These are phyloP conservation scores for Rana temporaria DNA, from an alignment of 2,113 vertebrate genomes.

Conservation along the genomic window DNA sequence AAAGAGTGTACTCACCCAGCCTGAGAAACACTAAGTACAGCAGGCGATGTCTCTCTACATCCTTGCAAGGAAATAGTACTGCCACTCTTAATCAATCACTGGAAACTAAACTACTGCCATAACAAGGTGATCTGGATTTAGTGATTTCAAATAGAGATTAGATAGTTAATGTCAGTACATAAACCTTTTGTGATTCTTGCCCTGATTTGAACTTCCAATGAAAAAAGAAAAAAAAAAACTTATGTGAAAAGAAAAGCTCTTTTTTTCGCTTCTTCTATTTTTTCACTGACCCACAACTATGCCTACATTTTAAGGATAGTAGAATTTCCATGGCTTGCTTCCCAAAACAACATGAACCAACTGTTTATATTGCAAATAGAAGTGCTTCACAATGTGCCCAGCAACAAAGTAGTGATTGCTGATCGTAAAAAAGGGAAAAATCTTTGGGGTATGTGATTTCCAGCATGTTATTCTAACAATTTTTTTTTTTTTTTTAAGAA, in stretches of 20 bases:
- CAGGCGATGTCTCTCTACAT: conserved; percentile 21
- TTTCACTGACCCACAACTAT: conserved; percentile 50
- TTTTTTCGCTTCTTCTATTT: conserved; percentile 40
- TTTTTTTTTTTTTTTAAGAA: too few relatives aligned
- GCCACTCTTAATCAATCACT: conserved; percentile 44
- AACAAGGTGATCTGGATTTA: conserved; percentile 53
- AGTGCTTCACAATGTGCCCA: conserved; percentile 6
- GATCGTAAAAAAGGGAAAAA: background rate
- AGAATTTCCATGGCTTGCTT: conserved; percentile 42
- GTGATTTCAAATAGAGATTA: conserved; percentile 51
- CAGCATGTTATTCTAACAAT: background rate
- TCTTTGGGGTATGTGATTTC: conserved; percentile 3
- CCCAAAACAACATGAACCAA: conserved; percentile 49
- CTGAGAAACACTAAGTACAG: conserved; percentile 35
- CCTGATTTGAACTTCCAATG: conserved; percentile 49
- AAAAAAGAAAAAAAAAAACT: too few relatives aligned
- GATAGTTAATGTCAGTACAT: conserved; percentile 46
- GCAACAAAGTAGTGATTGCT: conserved; percentile 26
- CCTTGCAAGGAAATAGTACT: conserved; percentile 43
- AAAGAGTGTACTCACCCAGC: conserved; percentile 18
- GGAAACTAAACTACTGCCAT: conserved; percentile 46
- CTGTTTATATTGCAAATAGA: conserved; percentile 46
- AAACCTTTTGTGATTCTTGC: conserved; percentile 40
- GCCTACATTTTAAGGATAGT: conserved; percentile 51
- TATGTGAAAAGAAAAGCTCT: conserved; percentile 29